Conservation (phyloP, 2,797 vertebrate genomes). For the Eutrigla gurnardus region DNA sequence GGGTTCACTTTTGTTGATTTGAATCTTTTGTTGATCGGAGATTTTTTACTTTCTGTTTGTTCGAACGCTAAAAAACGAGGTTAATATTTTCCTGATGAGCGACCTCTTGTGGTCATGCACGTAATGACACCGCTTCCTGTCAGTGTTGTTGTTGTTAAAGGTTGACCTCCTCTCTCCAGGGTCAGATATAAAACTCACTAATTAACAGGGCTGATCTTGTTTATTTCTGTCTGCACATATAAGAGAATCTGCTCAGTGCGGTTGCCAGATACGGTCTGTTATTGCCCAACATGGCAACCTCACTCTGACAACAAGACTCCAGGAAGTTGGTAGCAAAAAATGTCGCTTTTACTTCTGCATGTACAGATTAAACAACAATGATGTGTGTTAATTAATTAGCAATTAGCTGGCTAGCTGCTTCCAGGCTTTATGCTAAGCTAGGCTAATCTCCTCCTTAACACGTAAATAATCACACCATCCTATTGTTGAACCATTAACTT, state of each 20-base stretch:
- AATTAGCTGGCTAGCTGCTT: background rate
- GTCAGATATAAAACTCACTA: background rate
- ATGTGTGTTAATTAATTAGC: background rate
- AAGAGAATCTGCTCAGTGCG: background rate
- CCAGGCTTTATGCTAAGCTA: conserved; percentile 20
- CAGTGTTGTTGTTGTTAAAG: no score
- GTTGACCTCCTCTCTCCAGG: background rate
- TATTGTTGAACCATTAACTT: background rate
- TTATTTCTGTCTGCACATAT: background rate
- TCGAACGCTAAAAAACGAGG: conserved; percentile 13
- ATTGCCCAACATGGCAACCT: conserved; percentile 16
- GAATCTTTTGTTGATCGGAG: conserved; percentile 38
- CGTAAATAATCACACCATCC: no score
- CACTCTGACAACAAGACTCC: background rate
- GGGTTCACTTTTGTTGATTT: conserved; percentile 25
- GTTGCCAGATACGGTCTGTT: background rate
- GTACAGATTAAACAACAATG: background rate
- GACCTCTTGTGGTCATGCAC: conserved; percentile 55
- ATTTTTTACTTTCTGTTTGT: background rate
- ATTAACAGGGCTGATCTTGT: background rate
- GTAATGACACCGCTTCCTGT: background rate
- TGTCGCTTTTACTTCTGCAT: background rate
- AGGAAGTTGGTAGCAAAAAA: background rate
- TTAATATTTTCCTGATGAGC: conserved; percentile 34
- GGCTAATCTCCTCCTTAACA: background rate